Base-by-base conservation (phyloP, 2,113 vertebrate genomes). In the Salminus brasiliensis region DNA sequence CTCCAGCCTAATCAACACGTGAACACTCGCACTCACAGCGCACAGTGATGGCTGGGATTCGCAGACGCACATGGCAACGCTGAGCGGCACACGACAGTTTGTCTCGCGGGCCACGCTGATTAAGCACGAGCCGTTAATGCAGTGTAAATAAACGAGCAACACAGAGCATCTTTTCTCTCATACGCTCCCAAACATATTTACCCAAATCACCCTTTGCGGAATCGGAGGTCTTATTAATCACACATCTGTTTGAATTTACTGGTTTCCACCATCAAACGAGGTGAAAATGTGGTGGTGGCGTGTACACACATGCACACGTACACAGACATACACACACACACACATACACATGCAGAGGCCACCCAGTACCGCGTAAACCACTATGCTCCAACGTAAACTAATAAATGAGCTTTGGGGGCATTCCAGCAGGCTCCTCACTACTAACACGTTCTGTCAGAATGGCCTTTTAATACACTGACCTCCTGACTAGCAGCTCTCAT, bases 381-480 rank as follows among this genome's bases (percentile, higher is more conserved):
- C 74, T 16, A 6, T 12, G 29, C 27, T 72, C 69, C 81, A 60
- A 43, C 72, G 47, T 53, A 81, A 84, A 78, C 74, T 71, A 81
- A 81, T 84, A 81, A 81, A 78, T 78, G 52, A 74, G 66, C 43
- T 49, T 52, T 81, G 74, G 79, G 73, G 74, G 81, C 60, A 52
- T 78, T 84, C 78, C 78, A 73, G 78, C 43, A 62, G 34, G 9
- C 68, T 78, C 32, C 69, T 60, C 49, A 66, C 72, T 66, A 43
- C 73, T 57, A 72, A 65, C 71, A 55, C 45, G 52, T 78, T 76
- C 52, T 77, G 41, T 81, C 74, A 81, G 79, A 74, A 43, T 57
- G 36, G 36, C 62, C 82, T 77, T 80, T 84, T 66, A 81, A 81
- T 73, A 76, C 69, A 65, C 79, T 81, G 83, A 78, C 83, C 83